Evolutionary conservation across 1,140 invertebrate genomes (phyloP), one percentile per base, ranked within the genome.

Genomic region (Cherax quadricarinatus): DNA sequence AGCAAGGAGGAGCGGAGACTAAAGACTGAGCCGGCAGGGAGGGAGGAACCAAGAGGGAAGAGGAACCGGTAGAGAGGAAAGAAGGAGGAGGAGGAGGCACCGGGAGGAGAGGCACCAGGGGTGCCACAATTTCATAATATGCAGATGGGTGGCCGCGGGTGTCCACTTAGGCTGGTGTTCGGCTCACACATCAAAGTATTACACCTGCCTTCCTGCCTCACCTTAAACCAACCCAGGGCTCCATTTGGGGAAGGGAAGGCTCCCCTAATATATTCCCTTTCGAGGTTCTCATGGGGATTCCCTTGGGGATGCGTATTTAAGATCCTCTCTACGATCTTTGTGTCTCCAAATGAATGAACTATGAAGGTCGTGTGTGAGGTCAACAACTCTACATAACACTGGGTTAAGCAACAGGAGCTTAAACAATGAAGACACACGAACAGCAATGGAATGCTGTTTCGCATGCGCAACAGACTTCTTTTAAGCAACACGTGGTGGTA

Each of bases 61-160:
- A 53, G 80, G 49, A 79, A 41, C 10, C 6, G n/a, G 78, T 24
- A 41, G 30, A 41, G 78, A 41, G 78, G 30, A 41, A 24, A n/a
- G 48, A 24, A 81, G 48, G 51, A 81, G 21, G 48, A 81, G 30
- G 51, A 81, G 48, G n/a, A 12, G 48, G 21, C 30, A 30, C 48
- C 4, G 4, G 79, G 21, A 14, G 16, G 51, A 3, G 18, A 48
- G 79, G 12, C 14, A 48, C 5, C 14, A 21, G 48, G 21, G n/a
- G 79, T 51, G 21, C 48, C 16, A 81, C 48, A 75, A 75, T n/a
- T 70, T 21, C 70, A 75, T 75, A 75, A 75, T 75, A 75, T 75
- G 70, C 70, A 75, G 24, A 75, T 30, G 70, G 70, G 30, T 41
- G 14, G 66, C 66, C 70, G 24, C 70, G 70, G 70, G 70, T 75